Base-by-base conservation (phyloP, 1,140 invertebrate species). In the Scaptodrosophila lebanonensis region DNA sequence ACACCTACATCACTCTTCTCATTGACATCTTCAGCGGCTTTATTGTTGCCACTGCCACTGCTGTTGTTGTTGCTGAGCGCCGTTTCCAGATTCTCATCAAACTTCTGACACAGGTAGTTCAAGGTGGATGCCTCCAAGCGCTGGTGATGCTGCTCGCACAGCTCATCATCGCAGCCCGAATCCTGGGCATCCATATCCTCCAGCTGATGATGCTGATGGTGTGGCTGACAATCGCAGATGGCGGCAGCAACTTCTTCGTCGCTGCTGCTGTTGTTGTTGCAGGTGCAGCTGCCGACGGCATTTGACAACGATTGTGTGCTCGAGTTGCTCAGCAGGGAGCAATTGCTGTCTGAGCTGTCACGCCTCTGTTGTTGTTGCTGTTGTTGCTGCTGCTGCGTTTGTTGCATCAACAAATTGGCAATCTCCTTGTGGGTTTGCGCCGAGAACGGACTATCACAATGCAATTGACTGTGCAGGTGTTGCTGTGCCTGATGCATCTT, bases 101-200 rank as follows among this genome's bases (percentile, higher is more conserved):
- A 87, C 68, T 86, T 86, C 57, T 87, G 83, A 65, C 85, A 87
- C 38, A 87, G 59, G 40, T 86, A 77, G 29, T 86, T 84, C 11
- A 87, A 57, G 42, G 82, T 72, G n/a, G 68, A 59, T 4, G 59
- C 40, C 29, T 86, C 83, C 38, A 77, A 32, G 2, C 62, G 62
- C 39, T 85, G 83, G 43, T 77, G 52, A 48, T 83, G 70, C 40
- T 84, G 59, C 25, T 82, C 76, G 18, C 71, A 77, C 3, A 86
- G 54, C 49, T 91, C 91, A 77, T 91, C 91, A 65, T 91, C 91
- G 86, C 90, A 91, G 49, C 90, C 90, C 38, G 90, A 90, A 76
- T 90, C 89, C 62, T 82, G 75, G 0, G 75, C 75, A 27, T 90
- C 75, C 50, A 66, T 59, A 35, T 85, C 79, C 38, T 75, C 57